A percentile compares a stretch with the other conserved stretches of the same genome.
These are phyloP conservation scores for Trachemys scripta DNA, from an alignment of 2,113 vertebrate species.

Conservation along the genomic window DNA sequence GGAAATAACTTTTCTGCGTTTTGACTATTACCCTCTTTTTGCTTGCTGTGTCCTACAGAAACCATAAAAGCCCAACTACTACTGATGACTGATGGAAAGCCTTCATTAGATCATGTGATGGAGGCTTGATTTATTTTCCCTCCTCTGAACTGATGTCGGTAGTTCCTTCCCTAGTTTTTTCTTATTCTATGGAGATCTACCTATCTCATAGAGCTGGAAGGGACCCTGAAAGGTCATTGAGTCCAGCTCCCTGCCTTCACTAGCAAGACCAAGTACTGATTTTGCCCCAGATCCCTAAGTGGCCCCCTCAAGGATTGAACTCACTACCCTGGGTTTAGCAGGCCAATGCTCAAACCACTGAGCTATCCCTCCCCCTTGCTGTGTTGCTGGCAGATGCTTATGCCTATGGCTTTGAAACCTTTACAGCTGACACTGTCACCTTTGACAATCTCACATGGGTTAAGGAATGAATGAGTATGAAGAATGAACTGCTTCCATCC, in stretches of 20 bases:
- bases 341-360: no score
- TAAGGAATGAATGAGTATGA: neutral
- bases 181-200: no score
- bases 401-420: neutral
- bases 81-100: slow-evolving; percentile 23
- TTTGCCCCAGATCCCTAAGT: no score
- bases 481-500: neutral
- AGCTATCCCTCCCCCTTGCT: neutral
- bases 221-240: no score
- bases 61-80: neutral
- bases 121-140: neutral
- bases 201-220: no score
- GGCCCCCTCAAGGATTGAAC: no score
- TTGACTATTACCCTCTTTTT: slow-evolving; percentile 39
- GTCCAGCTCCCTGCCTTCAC: no score
- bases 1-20: slow-evolving; percentile 51
- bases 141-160: neutral
- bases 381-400: neutral
- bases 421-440: neutral
- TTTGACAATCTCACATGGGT: neutral
- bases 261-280: no score
- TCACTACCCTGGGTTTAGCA: no score
- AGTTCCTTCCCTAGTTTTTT: neutral
- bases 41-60: slow-evolving; percentile 20
- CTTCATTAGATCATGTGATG: neutral